These are phyloP conservation scores for Aramus guarauna DNA, from an alignment of 2,113 vertebrate species.

Conservation along the genomic window DNA sequence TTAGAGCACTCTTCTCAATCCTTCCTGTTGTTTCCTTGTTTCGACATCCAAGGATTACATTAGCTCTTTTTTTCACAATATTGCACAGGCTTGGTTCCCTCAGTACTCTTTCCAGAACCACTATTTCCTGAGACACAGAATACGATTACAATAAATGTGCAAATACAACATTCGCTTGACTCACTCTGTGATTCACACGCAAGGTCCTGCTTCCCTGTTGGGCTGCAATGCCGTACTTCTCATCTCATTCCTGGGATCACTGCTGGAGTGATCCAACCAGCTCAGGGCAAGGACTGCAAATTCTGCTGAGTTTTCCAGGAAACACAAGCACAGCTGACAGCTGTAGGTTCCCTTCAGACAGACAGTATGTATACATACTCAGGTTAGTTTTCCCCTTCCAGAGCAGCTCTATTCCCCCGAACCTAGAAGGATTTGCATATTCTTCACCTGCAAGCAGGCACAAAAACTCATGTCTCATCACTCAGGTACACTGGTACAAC, in stretches of 20 bases:
- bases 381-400: neutral
- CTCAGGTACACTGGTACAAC: neutral
- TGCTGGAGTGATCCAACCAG: neutral
- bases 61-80: neutral
- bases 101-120: neutral
- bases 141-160: neutral
- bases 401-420: neutral
- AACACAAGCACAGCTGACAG: neutral
- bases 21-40: neutral
- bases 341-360: neutral
- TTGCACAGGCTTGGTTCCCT: neutral
- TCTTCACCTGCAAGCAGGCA: neutral
- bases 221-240: neutral
- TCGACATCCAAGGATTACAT: neutral
- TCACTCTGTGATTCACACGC: neutral
- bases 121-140: neutral
- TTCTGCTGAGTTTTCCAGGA: neutral
- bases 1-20: neutral
- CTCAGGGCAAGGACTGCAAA: neutral
- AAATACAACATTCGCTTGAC: neutral
- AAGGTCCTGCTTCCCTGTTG: neutral
- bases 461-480: fast-evolving
- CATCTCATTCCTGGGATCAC: neutral
- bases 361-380: neutral
- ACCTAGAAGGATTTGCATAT: neutral